These are phyloP conservation scores for Belonocnema kinseyi DNA, from an alignment of 1,140 invertebrate genomes.

Conservation along the genomic window DNA sequence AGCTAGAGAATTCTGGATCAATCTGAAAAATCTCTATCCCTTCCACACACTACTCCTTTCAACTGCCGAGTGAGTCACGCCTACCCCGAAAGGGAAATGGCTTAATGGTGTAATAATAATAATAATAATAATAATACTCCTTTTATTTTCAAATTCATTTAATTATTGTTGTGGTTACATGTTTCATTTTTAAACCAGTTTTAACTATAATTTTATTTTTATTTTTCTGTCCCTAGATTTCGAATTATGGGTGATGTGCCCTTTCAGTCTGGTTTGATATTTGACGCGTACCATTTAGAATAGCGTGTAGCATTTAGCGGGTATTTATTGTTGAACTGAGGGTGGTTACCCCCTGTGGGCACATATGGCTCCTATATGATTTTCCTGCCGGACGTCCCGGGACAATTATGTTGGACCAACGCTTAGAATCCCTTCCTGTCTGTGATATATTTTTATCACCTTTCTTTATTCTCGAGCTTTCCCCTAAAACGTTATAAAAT, in stretches of 20 bases:
- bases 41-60: too few relatives aligned
- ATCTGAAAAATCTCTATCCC: too few relatives aligned
- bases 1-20: too few relatives aligned
- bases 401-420: conserved; percentile 63
- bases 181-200: neutral
- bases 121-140: too few relatives aligned
- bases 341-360: conserved; percentile 65
- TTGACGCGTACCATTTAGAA: conserved; percentile 40
- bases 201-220: neutral
- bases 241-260: conserved; percentile 18
- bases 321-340: conserved; percentile 63
- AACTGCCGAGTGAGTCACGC: too few relatives aligned
- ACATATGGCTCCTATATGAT: conserved; percentile 69
- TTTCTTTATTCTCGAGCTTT: conserved; percentile 39
- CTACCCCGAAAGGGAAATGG: too few relatives aligned
- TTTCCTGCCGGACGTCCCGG: conserved; percentile 58
- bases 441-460: conserved; percentile 65
- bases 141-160: too few relatives aligned
- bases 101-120: too few relatives aligned
- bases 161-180: too few relatives aligned
- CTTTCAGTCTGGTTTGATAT: conserved; percentile 27
- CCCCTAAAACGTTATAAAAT: neutral
- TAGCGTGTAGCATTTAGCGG: conserved; percentile 58
- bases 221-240: neutral
- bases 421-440: conserved; percentile 43